Conservation (phyloP, 1,140 invertebrate genomes). For the Hormaphis cornu region DNA sequence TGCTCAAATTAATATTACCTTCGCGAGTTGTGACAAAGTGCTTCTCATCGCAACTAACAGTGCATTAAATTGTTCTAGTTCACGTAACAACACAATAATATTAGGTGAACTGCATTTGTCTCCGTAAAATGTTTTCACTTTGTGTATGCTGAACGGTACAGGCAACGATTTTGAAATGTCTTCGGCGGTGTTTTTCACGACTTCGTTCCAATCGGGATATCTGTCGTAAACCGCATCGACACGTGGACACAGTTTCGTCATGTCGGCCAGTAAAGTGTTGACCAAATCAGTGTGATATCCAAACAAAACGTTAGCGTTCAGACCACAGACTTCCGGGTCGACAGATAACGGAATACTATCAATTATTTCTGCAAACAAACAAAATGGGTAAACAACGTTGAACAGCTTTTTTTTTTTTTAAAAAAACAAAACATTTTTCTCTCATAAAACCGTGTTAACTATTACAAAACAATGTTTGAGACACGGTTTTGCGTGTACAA, state of each 20-base stretch:
- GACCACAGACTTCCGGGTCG: slow-evolving; percentile 71
- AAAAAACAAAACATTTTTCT: too few relatives aligned
- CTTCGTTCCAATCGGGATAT: slow-evolving; percentile 54
- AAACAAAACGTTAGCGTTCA: slow-evolving; percentile 40
- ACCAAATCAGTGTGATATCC: slow-evolving; percentile 87
- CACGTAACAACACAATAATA: slow-evolving; percentile 76
- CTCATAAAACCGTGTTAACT: too few relatives aligned
- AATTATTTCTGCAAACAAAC: slow-evolving; percentile 40
- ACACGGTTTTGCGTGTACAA: too few relatives aligned
- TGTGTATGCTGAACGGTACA: background rate
- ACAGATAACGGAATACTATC: slow-evolving; percentile 62
- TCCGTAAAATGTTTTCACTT: slow-evolving; percentile 7
- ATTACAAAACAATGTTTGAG: too few relatives aligned
- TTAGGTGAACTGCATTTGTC: slow-evolving; percentile 56
- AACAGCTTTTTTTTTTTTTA: too few relatives aligned
- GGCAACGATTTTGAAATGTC: slow-evolving; percentile 49
- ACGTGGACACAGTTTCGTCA: slow-evolving; percentile 70
- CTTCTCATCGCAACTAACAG: slow-evolving; percentile 63
- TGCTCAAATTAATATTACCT: too few relatives aligned
- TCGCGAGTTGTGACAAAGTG: slow-evolving; percentile 56
- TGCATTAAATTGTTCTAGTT: slow-evolving; percentile 75
- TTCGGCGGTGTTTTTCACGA: slow-evolving; percentile 55
- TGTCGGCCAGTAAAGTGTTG: slow-evolving; percentile 55
- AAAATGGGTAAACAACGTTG: background rate
- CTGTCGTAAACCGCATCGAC: slow-evolving; percentile 71